Conservation (phyloP, 1,140 invertebrate species). For the Caenorhabditis briggsae region DNA sequence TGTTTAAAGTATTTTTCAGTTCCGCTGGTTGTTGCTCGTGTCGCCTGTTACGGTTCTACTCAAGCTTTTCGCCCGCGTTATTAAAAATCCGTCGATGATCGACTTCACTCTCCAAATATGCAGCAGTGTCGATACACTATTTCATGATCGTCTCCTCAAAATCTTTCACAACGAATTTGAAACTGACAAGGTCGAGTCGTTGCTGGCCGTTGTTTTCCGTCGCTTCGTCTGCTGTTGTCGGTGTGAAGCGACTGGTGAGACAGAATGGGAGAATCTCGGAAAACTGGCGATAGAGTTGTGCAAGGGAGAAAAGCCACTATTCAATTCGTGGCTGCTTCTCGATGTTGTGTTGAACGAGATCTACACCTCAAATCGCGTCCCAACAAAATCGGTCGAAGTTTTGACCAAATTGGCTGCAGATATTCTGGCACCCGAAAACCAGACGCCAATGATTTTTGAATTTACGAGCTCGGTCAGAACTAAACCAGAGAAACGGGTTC, state of each 20-base stretch:
- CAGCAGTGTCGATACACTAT: not conserved
- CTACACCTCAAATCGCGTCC: not conserved
- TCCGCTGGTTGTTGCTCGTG: not conserved
- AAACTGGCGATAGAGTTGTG: not conserved
- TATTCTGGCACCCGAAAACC: not conserved
- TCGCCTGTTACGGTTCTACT: not conserved
- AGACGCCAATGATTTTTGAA: not conserved
- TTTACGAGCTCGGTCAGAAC: not conserved
- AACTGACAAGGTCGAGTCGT: not conserved
- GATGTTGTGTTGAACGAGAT: conserved; percentile 16
- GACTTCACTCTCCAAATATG: not conserved
- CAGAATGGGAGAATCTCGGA: not conserved
- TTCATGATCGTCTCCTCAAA: not conserved
- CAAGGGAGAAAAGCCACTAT: not conserved
- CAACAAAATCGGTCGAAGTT: not conserved
- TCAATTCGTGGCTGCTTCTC: not conserved
- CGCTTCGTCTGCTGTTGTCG: not conserved
- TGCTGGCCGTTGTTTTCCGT: not conserved
- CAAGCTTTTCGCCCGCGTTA: not conserved
- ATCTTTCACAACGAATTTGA: conserved; percentile 17
- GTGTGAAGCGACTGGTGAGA: not conserved
- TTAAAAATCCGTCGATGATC: not conserved
- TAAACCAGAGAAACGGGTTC: not conserved
- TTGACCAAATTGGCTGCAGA: not conserved
- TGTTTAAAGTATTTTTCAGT: not conserved